Evolutionary conservation across 2,797 vertebrate species (phyloP), one percentile per base, ranked within the genome.

Genomic region (Melanogrammus aeglefinus): DNA sequence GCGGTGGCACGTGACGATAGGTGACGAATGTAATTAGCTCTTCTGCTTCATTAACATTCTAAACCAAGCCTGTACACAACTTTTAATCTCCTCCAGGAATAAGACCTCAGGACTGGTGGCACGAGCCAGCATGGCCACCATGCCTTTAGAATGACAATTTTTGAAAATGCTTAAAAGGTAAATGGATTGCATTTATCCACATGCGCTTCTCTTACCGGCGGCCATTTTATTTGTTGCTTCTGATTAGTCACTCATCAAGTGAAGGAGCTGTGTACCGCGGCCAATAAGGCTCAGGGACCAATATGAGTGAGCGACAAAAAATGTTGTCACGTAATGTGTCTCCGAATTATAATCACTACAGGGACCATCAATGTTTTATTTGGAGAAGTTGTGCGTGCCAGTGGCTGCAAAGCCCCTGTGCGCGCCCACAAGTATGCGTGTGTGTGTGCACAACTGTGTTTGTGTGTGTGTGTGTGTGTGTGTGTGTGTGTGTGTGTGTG

Each of bases 241-340:
- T 81, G 74, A 84, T 89, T 80, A 81, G 79, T 86, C 81, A 76
- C 82, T 80, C 76, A 85, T 87, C 74, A 57, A 44, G 78, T 85
- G 79, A 82, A 88, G 87, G 78, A 78, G 78, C 70, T n/a, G n/a
- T 24, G 57, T 76, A 21, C 78, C 72, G 29, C 18, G 79, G 57
- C 77, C 27, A 79, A 75, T 79, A 16, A 24, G 75, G 79, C 75
- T 73, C 82, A 74, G 9, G 51, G 35, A 74, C 73, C 31, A 9
- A 47, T 70, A 29, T 13, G 72, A 73, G 82, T 84, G 72, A 81
- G 79, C 79, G 74, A 36, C 83, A 51, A 57, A 71, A 33, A 71
- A 63, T 24, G n/a, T 4, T 63, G 57, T 24, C 57, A 63, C 57
- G n/a, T n/a, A 63, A 63, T 39, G 38, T 39, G 38, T 69, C 24